Base-by-base conservation (phyloP, 2,888 invertebrate genomes). In the Steinernema hermaphroditum region DNA sequence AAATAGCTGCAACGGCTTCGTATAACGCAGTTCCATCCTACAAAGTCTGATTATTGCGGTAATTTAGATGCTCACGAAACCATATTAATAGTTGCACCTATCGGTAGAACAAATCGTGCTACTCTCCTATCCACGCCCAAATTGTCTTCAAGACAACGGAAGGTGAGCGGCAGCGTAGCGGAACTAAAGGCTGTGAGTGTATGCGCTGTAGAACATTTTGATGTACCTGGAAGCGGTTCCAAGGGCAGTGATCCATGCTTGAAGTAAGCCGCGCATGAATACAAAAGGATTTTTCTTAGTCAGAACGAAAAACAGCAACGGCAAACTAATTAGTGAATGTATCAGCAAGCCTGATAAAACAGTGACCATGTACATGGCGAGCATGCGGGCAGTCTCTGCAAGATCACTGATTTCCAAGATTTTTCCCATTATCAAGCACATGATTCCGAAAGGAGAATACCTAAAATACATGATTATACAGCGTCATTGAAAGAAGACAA, bases 1-100 rank as follows among this genome's bases (percentile, higher is more conserved):
- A 94, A 84, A 93, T 91, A 74, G 93, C 92, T 2, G 95, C 93
- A 1, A 93, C 91, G 0, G 94, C 91, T 43, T 95, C 91, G 88
- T 94, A 96, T 68, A 95, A 89, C 19, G 85, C 86, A 32, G 84
- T 86, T 72, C 86, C 84, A 71, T 86, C 86, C 82, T 81, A 32
- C 32, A 75, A n/a, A n/a, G n/a, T n/a, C n/a, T n/a, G n/a, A n/a
- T n/a, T n/a, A n/a, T n/a, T n/a, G n/a, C n/a, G n/a, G n/a, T n/a
- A n/a, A n/a, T n/a, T n/a, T n/a, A n/a, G n/a, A n/a, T n/a, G n/a
- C n/a, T n/a, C n/a, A n/a, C n/a, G n/a, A 93, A 82, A 94, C 93
- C 93, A 94, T 94, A 88, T 94, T 94, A 87, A 94, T 86, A 0
- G 86, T 86, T 19, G 89, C 89, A 16, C 89, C 89, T 2, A 89